Conservation (phyloP, 2,113 vertebrate genomes). For the human region DNA sequence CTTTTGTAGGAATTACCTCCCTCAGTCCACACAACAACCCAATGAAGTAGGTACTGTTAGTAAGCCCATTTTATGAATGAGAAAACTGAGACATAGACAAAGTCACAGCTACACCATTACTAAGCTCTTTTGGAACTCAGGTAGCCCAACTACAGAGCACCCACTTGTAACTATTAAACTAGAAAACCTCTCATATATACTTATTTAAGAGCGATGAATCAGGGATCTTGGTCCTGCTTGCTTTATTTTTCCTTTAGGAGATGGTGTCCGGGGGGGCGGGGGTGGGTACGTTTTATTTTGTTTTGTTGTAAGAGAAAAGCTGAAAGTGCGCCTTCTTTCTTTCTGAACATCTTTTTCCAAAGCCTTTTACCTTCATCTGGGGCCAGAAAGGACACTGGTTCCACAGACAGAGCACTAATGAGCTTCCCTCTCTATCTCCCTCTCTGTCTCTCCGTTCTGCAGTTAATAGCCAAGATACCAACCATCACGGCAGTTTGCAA, state of each 20-base stretch:
- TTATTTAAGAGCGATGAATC: conserved; percentile 46
- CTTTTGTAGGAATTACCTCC: neutral
- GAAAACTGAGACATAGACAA: neutral
- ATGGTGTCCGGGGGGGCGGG: neutral
- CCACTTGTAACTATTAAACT: neutral
- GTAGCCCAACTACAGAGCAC: neutral
- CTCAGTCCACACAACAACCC: neutral
- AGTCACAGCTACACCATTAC: neutral
- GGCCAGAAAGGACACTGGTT: conserved; percentile 34
- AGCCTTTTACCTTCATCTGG: conserved; percentile 45
- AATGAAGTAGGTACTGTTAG: neutral
- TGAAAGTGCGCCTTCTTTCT: conserved; percentile 39
- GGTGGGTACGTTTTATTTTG: conserved; percentile 11
- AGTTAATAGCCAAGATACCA: conserved; percentile 99
- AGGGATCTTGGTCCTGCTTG: neutral
- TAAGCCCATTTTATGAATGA: conserved; percentile 34
- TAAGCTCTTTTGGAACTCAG: neutral
- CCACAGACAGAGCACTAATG: conserved; percentile 62
- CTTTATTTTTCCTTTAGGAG: neutral
- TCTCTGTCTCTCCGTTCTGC: conserved; percentile 69
- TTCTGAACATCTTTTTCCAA: conserved; percentile 46
- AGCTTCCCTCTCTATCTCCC: conserved; percentile 59
- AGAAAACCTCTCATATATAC: neutral
- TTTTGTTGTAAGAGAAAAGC: conserved; percentile 55
- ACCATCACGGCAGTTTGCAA: conserved; percentile 98